A percentile compares a stretch with the other conserved stretches of the same genome.
phyloP scores from a whole-genome alignment of 1,140 invertebrate genomes.

The Mamestra configurata region DNA sequence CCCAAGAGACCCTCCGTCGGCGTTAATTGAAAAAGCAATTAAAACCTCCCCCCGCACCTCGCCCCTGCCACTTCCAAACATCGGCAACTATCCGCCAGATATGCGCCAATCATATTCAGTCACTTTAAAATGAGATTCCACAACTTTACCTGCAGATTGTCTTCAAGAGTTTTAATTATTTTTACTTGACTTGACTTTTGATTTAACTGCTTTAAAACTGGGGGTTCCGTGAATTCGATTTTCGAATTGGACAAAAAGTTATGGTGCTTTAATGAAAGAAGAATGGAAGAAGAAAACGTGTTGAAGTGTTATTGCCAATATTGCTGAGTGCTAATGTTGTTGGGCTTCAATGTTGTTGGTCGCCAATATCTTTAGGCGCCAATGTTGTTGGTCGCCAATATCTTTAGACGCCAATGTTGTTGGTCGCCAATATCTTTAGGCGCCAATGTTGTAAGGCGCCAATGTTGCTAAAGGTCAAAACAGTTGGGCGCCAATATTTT shows the following conservation, averaged over 20 bases:
- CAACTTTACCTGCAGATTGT: constrained; percentile 27
- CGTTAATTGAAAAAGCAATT: constrained; percentile 83
- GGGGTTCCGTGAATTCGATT: not conserved
- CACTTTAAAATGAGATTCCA: constrained; percentile 44
- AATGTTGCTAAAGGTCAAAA: not conserved
- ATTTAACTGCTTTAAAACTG: not conserved
- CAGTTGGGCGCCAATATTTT: constrained; percentile 8
- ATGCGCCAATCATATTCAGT: constrained; percentile 48
- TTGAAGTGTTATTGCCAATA: too few species aligned
- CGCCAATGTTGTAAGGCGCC: constrained; percentile 10
- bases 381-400: constrained; percentile 23
- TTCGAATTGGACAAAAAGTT: not conserved
- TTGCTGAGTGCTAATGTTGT: not conserved
- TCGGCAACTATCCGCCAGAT: constrained; percentile 47
- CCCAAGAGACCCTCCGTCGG: constrained; percentile 59
- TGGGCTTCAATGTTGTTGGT: not conserved
- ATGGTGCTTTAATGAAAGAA: not conserved
- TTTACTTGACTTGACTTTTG: not conserved
- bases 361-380: not conserved
- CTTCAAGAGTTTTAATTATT: not conserved
- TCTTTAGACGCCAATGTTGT: not conserved
- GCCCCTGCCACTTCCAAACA: constrained; percentile 19
- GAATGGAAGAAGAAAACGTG: not conserved
- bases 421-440: constrained; percentile 8
- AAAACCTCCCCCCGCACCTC: constrained; percentile 55